A percentile compares a stretch with the other conserved stretches of the same genome.
Conservation (phyloP, 2,888 invertebrate species). For the Athalia rosae region DNA sequence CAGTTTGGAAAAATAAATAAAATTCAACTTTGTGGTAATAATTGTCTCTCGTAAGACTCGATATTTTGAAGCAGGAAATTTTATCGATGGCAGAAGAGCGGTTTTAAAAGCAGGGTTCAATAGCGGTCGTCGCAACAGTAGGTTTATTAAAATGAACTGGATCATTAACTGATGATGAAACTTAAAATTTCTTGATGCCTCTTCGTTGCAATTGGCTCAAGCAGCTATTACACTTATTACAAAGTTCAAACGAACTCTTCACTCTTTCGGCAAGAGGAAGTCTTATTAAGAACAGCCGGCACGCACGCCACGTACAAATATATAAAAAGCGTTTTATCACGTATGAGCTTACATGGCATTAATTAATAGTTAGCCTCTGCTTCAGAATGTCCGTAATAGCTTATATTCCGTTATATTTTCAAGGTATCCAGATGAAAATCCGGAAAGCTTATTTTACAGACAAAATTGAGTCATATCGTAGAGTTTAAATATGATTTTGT, state of each 20-base stretch:
- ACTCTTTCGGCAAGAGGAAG: slow-evolving; percentile 32
- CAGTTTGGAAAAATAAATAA: too few relatives aligned
- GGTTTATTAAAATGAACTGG: neutral
- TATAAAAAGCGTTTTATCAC: slow-evolving; percentile 16
- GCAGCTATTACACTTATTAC: slow-evolving; percentile 7
- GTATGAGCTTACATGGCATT: slow-evolving; percentile 20
- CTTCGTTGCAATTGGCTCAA: slow-evolving; percentile 14
- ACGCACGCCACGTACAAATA: slow-evolving; percentile 1
- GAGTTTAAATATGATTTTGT: too few relatives aligned
- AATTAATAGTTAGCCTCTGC: slow-evolving; percentile 20
- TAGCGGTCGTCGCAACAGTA: slow-evolving; percentile 6
- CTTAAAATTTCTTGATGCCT: slow-evolving; percentile 3
- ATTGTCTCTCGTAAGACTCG: too few relatives aligned
- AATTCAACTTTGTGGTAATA: too few relatives aligned
- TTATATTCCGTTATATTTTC: neutral
- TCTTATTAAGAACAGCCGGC: slow-evolving; percentile 24
- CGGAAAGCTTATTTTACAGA: neutral
- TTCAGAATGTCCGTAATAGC: slow-evolving; percentile 11
- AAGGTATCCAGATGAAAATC: neutral
- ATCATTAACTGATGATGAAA: slow-evolving; percentile 19
- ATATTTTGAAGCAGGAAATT: too few relatives aligned
- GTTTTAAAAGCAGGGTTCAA: neutral
- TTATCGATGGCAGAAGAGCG: too few relatives aligned
- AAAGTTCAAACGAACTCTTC: slow-evolving; percentile 21
- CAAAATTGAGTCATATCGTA: neutral